phyloP scores from a whole-genome alignment of 2,113 vertebrate genomes.

The Glaucidium brasilianum region DNA sequence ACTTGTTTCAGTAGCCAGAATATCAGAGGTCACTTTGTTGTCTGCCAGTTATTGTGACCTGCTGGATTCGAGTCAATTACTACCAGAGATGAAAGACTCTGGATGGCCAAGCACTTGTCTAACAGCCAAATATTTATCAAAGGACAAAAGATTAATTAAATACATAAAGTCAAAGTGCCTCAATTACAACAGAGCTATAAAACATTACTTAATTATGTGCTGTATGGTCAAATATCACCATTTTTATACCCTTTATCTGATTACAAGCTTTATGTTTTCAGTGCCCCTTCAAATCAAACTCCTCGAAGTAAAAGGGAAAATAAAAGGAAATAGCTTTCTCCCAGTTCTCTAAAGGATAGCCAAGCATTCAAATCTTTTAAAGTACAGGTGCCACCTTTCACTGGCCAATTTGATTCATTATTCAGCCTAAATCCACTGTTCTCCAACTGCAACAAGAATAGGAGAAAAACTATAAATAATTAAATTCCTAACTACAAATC shows the following conservation, averaged over 20 bases:
- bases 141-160: slow-evolving; percentile 37
- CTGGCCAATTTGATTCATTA: not conserved
- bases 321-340: not conserved
- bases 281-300: not conserved
- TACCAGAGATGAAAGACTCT: not conserved
- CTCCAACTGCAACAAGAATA: not conserved
- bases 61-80: slow-evolving; percentile 15
- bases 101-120: not conserved
- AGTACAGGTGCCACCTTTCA: not conserved
- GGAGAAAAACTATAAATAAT: not conserved
- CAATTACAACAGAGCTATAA: not conserved
- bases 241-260: not conserved
- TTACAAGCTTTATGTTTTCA: not conserved
- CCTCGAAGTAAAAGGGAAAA: not conserved
- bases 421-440: not conserved
- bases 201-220: not conserved
- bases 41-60: not conserved
- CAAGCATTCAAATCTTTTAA: not conserved
- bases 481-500: not conserved
- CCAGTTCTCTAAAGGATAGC: not conserved
- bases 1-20: not conserved
- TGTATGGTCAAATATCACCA: not conserved
- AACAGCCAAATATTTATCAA: slow-evolving; percentile 9
- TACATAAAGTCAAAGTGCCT: not conserved
- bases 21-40: not conserved